phyloP scores from a whole-genome alignment of 2,888 invertebrate species.

The Lacanobia oleracea region DNA sequence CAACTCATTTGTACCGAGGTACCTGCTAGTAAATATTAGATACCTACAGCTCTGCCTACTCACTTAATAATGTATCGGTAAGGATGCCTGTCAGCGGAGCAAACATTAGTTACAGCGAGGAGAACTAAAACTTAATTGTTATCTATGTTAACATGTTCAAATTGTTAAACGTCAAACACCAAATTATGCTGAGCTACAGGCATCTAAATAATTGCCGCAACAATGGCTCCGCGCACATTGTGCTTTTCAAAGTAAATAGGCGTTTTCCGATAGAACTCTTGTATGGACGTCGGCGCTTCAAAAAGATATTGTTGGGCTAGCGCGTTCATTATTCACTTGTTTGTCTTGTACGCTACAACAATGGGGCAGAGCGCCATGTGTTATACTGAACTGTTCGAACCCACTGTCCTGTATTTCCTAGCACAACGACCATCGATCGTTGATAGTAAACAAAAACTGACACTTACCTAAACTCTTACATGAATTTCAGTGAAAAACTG shows the following conservation, averaged over 20 bases:
- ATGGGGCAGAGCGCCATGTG: slow-evolving; percentile 51
- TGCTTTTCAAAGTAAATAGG: slow-evolving; percentile 56
- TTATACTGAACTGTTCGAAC: slow-evolving; percentile 56
- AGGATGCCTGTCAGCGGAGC: slow-evolving; percentile 31
- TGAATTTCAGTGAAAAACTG: slow-evolving; percentile 28
- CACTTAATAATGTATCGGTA: slow-evolving; percentile 12
- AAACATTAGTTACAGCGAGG: slow-evolving; percentile 35
- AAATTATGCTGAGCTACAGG: slow-evolving; percentile 32
- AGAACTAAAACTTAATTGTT: slow-evolving; percentile 48
- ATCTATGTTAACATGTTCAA: slow-evolving; percentile 36
- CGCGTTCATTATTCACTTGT: slow-evolving; percentile 63
- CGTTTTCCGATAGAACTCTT: slow-evolving; percentile 48
- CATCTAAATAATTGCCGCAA: slow-evolving; percentile 50
- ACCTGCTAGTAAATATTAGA: slow-evolving; percentile 14
- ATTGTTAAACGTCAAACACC: slow-evolving; percentile 43
- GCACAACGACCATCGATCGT: slow-evolving; percentile 54
- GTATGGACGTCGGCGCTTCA: slow-evolving; percentile 42
- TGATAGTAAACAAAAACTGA: slow-evolving; percentile 44
- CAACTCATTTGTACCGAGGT: slow-evolving; percentile 6
- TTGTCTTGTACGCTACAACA: slow-evolving; percentile 61
- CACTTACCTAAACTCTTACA: slow-evolving; percentile 39
- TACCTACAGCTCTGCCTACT: not conserved
- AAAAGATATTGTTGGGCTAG: slow-evolving; percentile 56
- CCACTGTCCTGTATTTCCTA: slow-evolving; percentile 53
- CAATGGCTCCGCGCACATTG: slow-evolving; percentile 26